These are phyloP conservation scores for Saccopteryx leptura DNA, from an alignment of 2,113 vertebrate species.

Conservation along the genomic window DNA sequence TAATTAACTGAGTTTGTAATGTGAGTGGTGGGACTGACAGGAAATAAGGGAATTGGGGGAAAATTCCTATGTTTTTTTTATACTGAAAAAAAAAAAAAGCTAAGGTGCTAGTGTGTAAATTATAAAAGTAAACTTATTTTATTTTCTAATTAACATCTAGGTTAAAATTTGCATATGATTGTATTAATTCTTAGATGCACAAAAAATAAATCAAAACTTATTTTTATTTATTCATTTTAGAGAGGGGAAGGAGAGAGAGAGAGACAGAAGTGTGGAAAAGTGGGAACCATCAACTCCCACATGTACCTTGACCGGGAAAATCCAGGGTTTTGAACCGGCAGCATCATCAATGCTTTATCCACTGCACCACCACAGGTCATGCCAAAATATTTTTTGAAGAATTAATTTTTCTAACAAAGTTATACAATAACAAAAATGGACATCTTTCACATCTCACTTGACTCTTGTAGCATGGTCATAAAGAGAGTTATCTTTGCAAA, in stretches of 20 bases:
- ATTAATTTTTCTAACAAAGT: constrained; percentile 60
- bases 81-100: neutral
- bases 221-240: too few species aligned
- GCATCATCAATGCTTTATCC: too few species aligned
- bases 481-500: constrained; percentile 6
- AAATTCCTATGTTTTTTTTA: constrained; percentile 52
- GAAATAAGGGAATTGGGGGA: neutral
- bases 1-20: neutral
- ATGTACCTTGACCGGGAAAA: too few species aligned
- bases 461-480: constrained; percentile 14
- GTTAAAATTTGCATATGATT: constrained; percentile 60
- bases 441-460: constrained; percentile 2
- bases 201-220: constrained; percentile 39
- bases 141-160: constrained; percentile 64
- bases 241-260: too few species aligned
- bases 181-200: constrained; percentile 47
- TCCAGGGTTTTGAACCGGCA: too few species aligned
- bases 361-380: too few species aligned
- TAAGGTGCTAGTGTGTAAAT: constrained; percentile 35
- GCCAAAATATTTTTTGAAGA: neutral
- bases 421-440: neutral
- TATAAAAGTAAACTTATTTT: constrained; percentile 50
- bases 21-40: neutral
- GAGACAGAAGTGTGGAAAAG: too few species aligned
- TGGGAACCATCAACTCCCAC: too few species aligned